These are phyloP conservation scores for Lasius fuliginosus DNA, from an alignment of 2,888 invertebrate species.

Conservation along the genomic window DNA sequence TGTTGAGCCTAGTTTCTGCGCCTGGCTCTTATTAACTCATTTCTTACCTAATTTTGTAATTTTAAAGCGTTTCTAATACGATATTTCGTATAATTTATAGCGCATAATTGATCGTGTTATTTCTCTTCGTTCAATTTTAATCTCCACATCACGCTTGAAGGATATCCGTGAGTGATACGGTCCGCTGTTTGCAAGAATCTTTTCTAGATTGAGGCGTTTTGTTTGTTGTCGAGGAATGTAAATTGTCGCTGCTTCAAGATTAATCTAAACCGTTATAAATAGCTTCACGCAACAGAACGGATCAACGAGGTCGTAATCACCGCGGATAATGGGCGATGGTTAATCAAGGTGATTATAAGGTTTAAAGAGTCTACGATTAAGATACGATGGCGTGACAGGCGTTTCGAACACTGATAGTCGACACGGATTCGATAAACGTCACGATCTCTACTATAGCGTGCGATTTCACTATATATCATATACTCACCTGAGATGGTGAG, in stretches of 20 bases:
- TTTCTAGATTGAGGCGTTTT: background rate
- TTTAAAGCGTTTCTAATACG: background rate
- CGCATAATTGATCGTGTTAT: background rate
- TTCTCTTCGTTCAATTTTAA: slow-evolving; percentile 6
- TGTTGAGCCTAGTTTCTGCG: no score
- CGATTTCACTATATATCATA: slow-evolving; percentile 44
- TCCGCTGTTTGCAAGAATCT: background rate
- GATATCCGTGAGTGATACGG: background rate
- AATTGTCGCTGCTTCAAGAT: slow-evolving; percentile 20
- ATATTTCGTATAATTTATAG: slow-evolving; percentile 18
- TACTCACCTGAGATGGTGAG: slow-evolving; percentile 19
- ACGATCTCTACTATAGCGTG: slow-evolving; percentile 57
- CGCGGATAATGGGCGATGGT: slow-evolving; percentile 27
- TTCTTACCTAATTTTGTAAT: background rate
- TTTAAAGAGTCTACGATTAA: slow-evolving; percentile 36
- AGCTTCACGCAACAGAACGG: background rate
- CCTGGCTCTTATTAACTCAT: no score
- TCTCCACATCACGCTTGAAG: background rate
- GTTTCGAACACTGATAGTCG: slow-evolving; percentile 46
- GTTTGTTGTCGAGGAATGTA: slow-evolving; percentile 17
- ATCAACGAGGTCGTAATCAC: slow-evolving; percentile 29
- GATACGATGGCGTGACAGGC: slow-evolving; percentile 27
- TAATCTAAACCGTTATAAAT: background rate
- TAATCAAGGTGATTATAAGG: slow-evolving; percentile 34
- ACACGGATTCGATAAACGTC: slow-evolving; percentile 64